Base-by-base conservation (phyloP, 2,113 vertebrate species). In the Pachypanchax playfairii region DNA sequence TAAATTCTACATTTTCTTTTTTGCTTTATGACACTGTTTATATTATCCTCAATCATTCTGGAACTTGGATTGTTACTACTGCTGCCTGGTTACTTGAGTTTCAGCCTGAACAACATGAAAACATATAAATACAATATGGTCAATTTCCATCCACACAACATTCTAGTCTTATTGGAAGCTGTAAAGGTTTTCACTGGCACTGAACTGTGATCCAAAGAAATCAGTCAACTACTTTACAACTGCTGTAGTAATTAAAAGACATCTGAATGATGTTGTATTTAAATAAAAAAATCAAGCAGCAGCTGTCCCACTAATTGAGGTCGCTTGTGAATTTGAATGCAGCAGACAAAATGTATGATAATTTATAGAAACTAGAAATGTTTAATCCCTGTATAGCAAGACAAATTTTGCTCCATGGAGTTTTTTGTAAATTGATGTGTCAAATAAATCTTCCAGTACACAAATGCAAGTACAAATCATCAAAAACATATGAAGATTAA, bases 391-490 rank as follows among this genome's bases (percentile, higher is more conserved):
- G 33, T 4, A 35, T 31, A 6, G 5, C 11, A 10, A 35, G 33
- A 35, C 33, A 35, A 10, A 35, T 35, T 31, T 3, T 31, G 7
- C 2, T n/a, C n/a, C n/a, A n/a, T 31, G 11, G 5, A 9, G 6
- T 9, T 33, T 35, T 12, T 35, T 13, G 9, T 35, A 35, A 11
- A 11, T 17, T 41, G 38, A 18, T 54, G 38, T 41, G 54, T 77
- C 44, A 72, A 75, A 70, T 72, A 49, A 79, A 79, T 64, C 50
- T 52, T 50, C n/a, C 26, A 18, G 21, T 7, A 22, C 24, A 52
- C 10, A 20, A 20, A 51, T 36, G 36, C 74, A 59, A 18, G 24
- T 55, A 66, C 48, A 61, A 25, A 51, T 52, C 24, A 31, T 55
- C 42, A 38, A 50, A 54, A 46, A 55, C 17, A 46, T 47, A 22